These are phyloP conservation scores for Hedychridium roseum DNA, from an alignment of 2,888 invertebrate genomes.

Conservation along the genomic window DNA sequence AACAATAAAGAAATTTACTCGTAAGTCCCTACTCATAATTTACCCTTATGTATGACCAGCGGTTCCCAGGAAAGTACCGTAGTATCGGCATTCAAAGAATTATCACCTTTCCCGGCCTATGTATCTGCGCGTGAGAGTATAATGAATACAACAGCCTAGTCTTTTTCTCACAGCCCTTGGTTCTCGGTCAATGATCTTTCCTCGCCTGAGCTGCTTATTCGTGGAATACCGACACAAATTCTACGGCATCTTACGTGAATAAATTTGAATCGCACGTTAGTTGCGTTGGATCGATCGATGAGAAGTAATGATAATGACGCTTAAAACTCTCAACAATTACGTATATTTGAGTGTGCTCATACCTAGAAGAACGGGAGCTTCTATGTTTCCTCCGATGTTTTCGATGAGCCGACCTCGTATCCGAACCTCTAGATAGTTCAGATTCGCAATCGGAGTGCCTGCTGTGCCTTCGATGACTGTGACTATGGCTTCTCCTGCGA, in stretches of 20 bases:
- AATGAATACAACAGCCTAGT: slow-evolving; percentile 28
- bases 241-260: too few relatives aligned
- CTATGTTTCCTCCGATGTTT: slow-evolving; percentile 77
- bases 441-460: slow-evolving; percentile 90
- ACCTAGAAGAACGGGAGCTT: slow-evolving; percentile 74
- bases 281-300: too few relatives aligned
- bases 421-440: slow-evolving; percentile 86
- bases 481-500: slow-evolving; percentile 78
- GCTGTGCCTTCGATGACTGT: slow-evolving; percentile 79
- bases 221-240: too few relatives aligned
- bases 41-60: slow-evolving; percentile 14
- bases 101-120: slow-evolving; percentile 30
- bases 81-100: slow-evolving; percentile 38
- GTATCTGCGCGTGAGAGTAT: slow-evolving; percentile 35
- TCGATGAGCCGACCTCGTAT: slow-evolving; percentile 74
- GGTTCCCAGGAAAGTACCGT: slow-evolving; percentile 23
- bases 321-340: too few relatives aligned
- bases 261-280: too few relatives aligned
- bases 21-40: too few relatives aligned
- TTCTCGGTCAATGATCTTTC: slow-evolving; percentile 27
- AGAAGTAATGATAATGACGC: too few relatives aligned
- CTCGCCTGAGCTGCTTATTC: too few relatives aligned
- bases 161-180: slow-evolving; percentile 23
- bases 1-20: too few relatives aligned
- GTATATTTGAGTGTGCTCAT: too few relatives aligned